These are phyloP conservation scores for Caenorhabditis inopinata DNA, from an alignment of 1,140 invertebrate genomes.

Conservation along the genomic window DNA sequence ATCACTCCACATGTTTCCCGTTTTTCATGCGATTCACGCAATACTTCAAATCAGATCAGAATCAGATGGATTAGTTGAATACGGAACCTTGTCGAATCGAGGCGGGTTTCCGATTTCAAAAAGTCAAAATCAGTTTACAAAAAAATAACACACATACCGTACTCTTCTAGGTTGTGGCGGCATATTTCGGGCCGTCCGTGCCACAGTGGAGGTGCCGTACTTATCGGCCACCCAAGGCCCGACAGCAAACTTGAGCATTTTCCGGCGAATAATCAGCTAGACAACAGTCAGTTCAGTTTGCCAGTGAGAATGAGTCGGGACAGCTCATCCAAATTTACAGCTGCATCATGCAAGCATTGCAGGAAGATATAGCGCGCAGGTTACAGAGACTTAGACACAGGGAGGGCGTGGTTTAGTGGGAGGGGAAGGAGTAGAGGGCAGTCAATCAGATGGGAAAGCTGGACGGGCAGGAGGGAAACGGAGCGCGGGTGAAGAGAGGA, in stretches of 20 bases:
- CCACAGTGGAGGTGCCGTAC: conserved; percentile 27
- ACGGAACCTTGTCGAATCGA: no score
- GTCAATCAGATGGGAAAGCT: conserved; percentile 32
- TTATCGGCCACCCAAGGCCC: conserved; percentile 53
- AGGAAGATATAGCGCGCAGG: neutral
- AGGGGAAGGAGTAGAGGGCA: conserved; percentile 8
- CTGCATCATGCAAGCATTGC: conserved; percentile 24
- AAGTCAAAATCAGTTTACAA: no score
- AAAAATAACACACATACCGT: conserved; percentile 8
- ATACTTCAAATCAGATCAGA: no score
- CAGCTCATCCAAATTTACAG: neutral
- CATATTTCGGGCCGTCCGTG: neutral
- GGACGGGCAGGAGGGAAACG: neutral
- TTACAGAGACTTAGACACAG: neutral
- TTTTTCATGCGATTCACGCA: no score
- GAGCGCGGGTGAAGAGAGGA: neutral
- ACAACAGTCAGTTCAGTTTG: neutral
- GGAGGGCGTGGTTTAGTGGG: neutral
- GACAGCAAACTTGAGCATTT: conserved; percentile 59
- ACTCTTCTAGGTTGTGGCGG: neutral
- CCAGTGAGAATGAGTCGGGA: neutral
- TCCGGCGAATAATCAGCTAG: neutral
- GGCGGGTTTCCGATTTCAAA: no score
- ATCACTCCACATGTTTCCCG: no score
- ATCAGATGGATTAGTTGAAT: no score